A percentile compares a stretch with the other conserved stretches of the same genome.
These are phyloP conservation scores for Alectoris magna DNA, from an alignment of 2,797 vertebrate genomes.

Conservation along the genomic window DNA sequence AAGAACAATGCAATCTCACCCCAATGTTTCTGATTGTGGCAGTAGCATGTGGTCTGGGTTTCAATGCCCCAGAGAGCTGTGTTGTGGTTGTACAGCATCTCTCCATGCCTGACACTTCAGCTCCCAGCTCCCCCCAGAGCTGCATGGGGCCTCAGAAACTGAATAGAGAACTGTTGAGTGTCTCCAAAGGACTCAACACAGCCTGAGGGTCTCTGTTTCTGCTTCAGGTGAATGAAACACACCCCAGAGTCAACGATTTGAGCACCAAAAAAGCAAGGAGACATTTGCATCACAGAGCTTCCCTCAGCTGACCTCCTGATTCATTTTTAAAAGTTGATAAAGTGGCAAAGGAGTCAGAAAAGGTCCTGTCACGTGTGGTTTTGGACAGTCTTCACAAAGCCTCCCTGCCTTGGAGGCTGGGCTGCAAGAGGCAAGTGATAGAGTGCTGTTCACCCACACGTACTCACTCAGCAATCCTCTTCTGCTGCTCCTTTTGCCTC, in stretches of 20 bases:
- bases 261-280: too few species aligned
- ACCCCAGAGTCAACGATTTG: not conserved
- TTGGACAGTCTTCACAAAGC: not conserved
- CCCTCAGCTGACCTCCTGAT: not conserved
- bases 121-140: not conserved
- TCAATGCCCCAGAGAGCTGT: fast-evolving
- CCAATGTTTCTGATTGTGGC: not conserved
- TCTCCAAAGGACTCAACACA: fast-evolving
- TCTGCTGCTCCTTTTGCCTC: conserved; percentile 83
- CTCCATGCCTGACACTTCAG: fast-evolving
- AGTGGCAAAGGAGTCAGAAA: not conserved
- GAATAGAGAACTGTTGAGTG: fast-evolving
- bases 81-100: fast-evolving
- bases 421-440: not conserved
- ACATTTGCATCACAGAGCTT: fast-evolving
- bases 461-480: conserved; percentile 83
- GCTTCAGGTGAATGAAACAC: not conserved
- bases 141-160: fast-evolving
- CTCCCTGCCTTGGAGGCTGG: not conserved
- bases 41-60: not conserved
- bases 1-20: not conserved
- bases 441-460: fast-evolving
- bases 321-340: not conserved
- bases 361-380: not conserved
- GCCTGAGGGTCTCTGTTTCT: not conserved